Base-by-base conservation (phyloP, 30 jellyfish, hydroid and myxozoan genomes). In the Sanderia malayensis region DNA sequence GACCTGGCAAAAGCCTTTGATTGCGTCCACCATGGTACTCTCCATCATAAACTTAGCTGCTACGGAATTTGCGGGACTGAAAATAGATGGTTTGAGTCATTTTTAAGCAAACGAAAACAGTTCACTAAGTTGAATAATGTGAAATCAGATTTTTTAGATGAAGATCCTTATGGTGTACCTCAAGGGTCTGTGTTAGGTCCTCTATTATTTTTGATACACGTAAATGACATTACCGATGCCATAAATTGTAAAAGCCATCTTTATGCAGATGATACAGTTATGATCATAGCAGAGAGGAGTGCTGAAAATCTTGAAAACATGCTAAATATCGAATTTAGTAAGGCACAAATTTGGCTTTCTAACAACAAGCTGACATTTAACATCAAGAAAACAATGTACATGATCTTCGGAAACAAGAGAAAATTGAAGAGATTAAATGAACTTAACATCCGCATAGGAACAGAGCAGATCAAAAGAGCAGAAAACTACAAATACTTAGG, bases 171-270 rank as follows among this genome's bases (percentile, higher is more conserved):
- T 37, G 65, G 71, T 45, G 67, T 64, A 46, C 72, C 79, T 59
- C 67, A 73, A 44, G 88, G 80, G 34, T 76, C 88, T 49, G 73
- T 76, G 72, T 46, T 61, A 13, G 88, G 80, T 29, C 80, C 71
- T 58, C 58, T 76, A 37, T 45, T 57, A 46, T 55, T 73, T 73
- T 59, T 59, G 76, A 73, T 58, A 58, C 64, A 59, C 69, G 64
- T 73, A 58, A 71, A 53, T 71, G 72, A 71, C 72, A 24, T 71
- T n/a, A 52, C 72, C 44, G 1, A 23, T 52, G 76, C 33, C 49
- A 71, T 59, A 4, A 32, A 70, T 57, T 73, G 86, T 60, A 73
- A 58, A 58, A 73, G 49, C 75, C 86, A 73, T 32, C 76, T 73
- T 73, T 59, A 41, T 58, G 86, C 76, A 73, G 76, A 73, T 44